Evolutionary conservation across 2,888 invertebrate genomes (phyloP).

Genomic region (Enoplolaimus lenunculus): DNA sequence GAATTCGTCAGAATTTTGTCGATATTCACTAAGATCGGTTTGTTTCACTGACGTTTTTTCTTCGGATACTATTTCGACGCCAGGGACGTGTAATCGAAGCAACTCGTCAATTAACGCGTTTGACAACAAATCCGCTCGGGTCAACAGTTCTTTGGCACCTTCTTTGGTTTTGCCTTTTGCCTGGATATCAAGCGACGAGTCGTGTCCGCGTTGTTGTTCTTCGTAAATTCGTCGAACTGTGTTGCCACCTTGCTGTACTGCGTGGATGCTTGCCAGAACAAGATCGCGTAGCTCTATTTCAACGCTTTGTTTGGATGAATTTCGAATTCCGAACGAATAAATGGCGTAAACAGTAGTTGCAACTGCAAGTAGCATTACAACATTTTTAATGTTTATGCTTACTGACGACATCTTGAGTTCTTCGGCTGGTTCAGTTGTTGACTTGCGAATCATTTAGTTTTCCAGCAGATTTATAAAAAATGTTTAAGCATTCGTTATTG

Average conservation of each 20-base stretch:
- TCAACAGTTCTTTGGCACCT: slow-evolving; percentile 33
- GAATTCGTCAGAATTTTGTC: slow-evolving; percentile 31
- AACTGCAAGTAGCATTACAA: too few species aligned
- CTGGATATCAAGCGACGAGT: neutral
- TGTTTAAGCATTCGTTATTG: too few species aligned
- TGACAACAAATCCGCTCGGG: slow-evolving; percentile 37
- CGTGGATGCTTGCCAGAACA: slow-evolving; percentile 17
- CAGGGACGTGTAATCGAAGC: too few species aligned
- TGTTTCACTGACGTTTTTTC: slow-evolving; percentile 31
- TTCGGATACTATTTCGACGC: slow-evolving; percentile 35
- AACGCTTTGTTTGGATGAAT: too few species aligned
- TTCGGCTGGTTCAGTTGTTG: too few species aligned
- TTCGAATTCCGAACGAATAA: too few species aligned
- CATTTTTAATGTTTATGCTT: too few species aligned
- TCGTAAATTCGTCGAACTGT: slow-evolving; percentile 32
- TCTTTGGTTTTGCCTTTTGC: slow-evolving; percentile 22
- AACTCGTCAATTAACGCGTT: slow-evolving; percentile 35
- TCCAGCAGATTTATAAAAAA: too few species aligned
- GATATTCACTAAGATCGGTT: slow-evolving; percentile 30
- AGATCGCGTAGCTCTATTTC: too few species aligned
- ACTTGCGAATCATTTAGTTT: too few species aligned
- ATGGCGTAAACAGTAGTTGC: too few species aligned
- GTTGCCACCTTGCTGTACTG: slow-evolving; percentile 32
- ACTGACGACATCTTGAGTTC: too few species aligned
- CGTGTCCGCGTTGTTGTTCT: slow-evolving; percentile 29